phyloP scores from a whole-genome alignment of 2,888 invertebrate genomes.

The Rhagonycha fulva region DNA sequence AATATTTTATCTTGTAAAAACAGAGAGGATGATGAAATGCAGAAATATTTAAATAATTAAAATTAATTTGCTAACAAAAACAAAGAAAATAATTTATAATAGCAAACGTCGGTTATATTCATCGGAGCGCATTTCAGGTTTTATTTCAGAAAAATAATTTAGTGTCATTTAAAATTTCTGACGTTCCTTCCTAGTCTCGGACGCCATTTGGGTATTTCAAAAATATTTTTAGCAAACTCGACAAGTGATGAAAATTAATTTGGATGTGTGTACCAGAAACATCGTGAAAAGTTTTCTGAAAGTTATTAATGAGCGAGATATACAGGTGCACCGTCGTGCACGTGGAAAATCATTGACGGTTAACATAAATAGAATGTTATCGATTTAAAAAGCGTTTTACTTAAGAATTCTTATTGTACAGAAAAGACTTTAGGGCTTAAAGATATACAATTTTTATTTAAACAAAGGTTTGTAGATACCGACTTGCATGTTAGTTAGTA shows the following conservation, averaged over 20 bases:
- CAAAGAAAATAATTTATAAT: not conserved
- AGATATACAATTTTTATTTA: not conserved
- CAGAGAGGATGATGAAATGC: not conserved
- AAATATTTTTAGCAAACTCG: not conserved
- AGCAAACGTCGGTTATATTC: not conserved
- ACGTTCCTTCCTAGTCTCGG: not conserved
- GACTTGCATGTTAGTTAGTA: conserved; percentile 20
- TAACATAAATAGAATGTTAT: not conserved
- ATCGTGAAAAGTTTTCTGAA: not conserved
- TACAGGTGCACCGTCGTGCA: not conserved
- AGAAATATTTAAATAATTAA: not conserved
- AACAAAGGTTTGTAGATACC: conserved; percentile 8
- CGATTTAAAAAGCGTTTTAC: not conserved
- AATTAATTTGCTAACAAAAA: not conserved
- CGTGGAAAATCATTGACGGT: not conserved
- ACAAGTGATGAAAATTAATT: not conserved
- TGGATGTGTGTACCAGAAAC: not conserved
- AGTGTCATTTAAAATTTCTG: not conserved
- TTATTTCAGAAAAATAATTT: not conserved
- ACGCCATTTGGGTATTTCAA: not conserved
- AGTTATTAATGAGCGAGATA: not conserved
- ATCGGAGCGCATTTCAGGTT: not conserved
- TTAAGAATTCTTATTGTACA: not conserved
- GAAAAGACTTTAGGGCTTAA: not conserved
- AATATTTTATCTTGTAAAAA: not conserved